phyloP scores from a whole-genome alignment of 2,888 invertebrate genomes.

The Acleris cristana region DNA sequence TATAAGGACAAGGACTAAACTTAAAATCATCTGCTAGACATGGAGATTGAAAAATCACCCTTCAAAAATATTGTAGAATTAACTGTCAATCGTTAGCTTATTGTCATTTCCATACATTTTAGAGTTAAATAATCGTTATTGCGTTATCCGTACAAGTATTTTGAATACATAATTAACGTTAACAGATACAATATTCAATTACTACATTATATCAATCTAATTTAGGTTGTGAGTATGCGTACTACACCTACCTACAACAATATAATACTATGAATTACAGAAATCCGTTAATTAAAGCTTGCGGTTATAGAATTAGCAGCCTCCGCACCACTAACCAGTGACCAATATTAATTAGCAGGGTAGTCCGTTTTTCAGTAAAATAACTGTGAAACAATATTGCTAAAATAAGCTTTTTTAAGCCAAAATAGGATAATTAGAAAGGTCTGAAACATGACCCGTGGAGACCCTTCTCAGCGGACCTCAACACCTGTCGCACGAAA shows the following conservation, averaged over 20 bases:
- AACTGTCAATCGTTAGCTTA: no score
- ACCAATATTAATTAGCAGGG: conserved; percentile 18
- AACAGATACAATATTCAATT: background rate
- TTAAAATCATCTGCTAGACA: no score
- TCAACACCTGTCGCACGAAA: conserved; percentile 57
- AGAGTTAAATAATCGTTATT: no score
- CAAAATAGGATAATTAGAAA: conserved; percentile 54
- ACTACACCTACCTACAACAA: no score
- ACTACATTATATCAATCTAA: no score
- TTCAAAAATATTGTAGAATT: no score
- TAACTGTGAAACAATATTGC: conserved; percentile 30
- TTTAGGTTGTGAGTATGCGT: no score
- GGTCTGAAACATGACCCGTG: conserved; percentile 46
- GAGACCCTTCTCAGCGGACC: conserved; percentile 61
- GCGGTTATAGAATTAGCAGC: conserved; percentile 11
- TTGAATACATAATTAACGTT: conserved; percentile 16
- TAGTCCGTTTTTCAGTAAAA: conserved; percentile 23
- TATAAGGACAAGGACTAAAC: no score
- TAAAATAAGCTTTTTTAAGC: conserved; percentile 27
- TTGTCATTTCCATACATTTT: no score
- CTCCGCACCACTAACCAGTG: conserved; percentile 6
- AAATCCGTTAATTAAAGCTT: conserved; percentile 23
- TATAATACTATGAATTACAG: no score
- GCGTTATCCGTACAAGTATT: no score
- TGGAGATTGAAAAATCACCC: no score